These are phyloP conservation scores for Luidia sarsii DNA, from an alignment of 53 echinoderm and acorn worm genomes.

Conservation along the genomic window DNA sequence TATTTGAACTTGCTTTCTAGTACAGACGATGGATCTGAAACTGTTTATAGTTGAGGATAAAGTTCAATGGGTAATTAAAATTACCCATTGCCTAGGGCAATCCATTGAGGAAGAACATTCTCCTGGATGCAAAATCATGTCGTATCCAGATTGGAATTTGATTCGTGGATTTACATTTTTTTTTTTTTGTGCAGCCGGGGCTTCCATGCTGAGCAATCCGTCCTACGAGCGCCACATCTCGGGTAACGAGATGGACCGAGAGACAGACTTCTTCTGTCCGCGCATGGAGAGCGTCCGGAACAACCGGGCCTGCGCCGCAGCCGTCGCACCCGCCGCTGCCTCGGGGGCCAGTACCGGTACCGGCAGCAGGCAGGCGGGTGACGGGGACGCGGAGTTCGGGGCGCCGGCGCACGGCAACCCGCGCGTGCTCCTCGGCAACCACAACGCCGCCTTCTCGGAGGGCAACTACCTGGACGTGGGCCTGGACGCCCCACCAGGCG, in stretches of 20 bases:
- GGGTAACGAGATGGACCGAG: conserved; percentile 29
- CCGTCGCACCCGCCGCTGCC: not conserved
- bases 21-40: too few species aligned
- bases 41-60: too few species aligned
- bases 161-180: too few species aligned
- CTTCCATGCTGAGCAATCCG: not conserved
- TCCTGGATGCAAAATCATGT: too few species aligned
- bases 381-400: not conserved
- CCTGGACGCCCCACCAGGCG: not conserved
- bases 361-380: not conserved
- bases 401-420: not conserved
- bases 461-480: conserved; percentile 16
- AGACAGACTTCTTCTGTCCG: conserved; percentile 32
- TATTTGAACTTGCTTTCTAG: too few species aligned
- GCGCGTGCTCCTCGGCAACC: conserved; percentile 6
- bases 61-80: too few species aligned
- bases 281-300: not conserved
- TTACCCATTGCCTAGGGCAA: too few species aligned
- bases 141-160: too few species aligned
- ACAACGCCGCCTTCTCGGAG: conserved; percentile 25
- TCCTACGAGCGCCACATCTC: conserved; percentile 22
- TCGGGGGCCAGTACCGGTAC: too few species aligned
- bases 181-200: not conserved
- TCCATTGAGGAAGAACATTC: too few species aligned
- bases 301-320: too few species aligned